Base-by-base conservation (phyloP, 2,113 vertebrate species). In the Rhinoderma darwinii region DNA sequence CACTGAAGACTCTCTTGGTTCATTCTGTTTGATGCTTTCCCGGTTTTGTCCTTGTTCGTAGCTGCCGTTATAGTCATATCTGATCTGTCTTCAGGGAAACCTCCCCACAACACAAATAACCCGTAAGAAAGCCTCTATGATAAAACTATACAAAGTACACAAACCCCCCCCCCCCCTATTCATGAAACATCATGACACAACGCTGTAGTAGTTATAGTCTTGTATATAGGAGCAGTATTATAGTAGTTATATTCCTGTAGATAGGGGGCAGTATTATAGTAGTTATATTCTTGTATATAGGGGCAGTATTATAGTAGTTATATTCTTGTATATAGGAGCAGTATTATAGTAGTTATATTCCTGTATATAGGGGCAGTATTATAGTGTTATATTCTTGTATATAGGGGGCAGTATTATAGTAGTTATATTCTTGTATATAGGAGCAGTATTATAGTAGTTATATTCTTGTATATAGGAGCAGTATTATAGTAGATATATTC, bases 1-100 rank as follows among this genome's bases (percentile, higher is more conserved):
- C 51, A 59, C 35, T n/a, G 50, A 11, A 74, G 37, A 1, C 35
- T 37, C 68, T 37, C 32, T 20, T 35, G 18, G 66, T 41, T 73
- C 39, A 15, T 30, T n/a, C 73, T 47, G 41, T 75, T 75, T 44
- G 41, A 44, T 44, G 73, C 41, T 18, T 59, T 59, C 77, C 75
- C n/a, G 51, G 77, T 56, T 59, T 37, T 25, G 18, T 72, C 11
- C 50, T 30, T 1, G 1, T 54, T 39, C 5, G 12, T 39, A 20
- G 44, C 15, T 17, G 22, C 12, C 50, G 27, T 25, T 25, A 35
- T 79, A 79, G n/a, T 79, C 12, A 79, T 79, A 79, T 56, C 30
- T 79, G 76, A 37, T 41, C 17, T 14, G 35, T 35, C 77, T 80
- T 39, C 30, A 32, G 76, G 44, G 76, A 78, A 78, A 78, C 50